Base-by-base conservation (phyloP, 35 echinoderm and acorn worm species). In the Nesometra sesokonis region DNA sequence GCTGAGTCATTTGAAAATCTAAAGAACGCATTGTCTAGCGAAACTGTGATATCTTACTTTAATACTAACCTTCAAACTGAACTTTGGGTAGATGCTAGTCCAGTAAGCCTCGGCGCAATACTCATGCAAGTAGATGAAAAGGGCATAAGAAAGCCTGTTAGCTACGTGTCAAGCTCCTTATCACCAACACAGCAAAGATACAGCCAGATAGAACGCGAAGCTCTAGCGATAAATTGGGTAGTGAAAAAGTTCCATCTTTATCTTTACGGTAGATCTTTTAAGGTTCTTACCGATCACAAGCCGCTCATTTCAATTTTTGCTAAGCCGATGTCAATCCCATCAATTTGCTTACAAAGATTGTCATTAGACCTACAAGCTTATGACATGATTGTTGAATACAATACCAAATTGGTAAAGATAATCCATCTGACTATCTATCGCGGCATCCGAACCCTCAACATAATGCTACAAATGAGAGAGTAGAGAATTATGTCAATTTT, bases 401-500 rank as follows among this genome's bases (percentile, higher is more conserved):
- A 35, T 89, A 92, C 32, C 30, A 36, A 32, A 57, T 86, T 35
- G 93, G 84, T 31, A 84, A 89, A 78, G 0, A 5, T 21, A 95
- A 95, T 34, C 93, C 93, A 27, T 82, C 86, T 9, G 93, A 92
- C 77, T 91, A 77, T 37, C 46, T 91, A 78, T 95, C 93, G n/a
- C 78, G 90, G 13, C 93, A 89, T 36, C 90, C 90, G 1, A 76
- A 35, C 3, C 29, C 57, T 23, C 23, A 37, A 5, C 0, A 23
- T 15, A 77, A 33, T 17, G 21, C 77, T 5, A 36, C 17, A 21
- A 21, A 84, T 23, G 79, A 88, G 46, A 27, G 13, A 31, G 88
- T 88, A 13, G 92, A 93, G 37, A 32, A 11, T 15, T 85, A 84
- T 80, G 76, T 87, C 31, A 84, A 83, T 23, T 87, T 90, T 35